These are phyloP conservation scores for Tricholaema leucomelas DNA, from an alignment of 2,113 vertebrate genomes.

Conservation along the genomic window DNA sequence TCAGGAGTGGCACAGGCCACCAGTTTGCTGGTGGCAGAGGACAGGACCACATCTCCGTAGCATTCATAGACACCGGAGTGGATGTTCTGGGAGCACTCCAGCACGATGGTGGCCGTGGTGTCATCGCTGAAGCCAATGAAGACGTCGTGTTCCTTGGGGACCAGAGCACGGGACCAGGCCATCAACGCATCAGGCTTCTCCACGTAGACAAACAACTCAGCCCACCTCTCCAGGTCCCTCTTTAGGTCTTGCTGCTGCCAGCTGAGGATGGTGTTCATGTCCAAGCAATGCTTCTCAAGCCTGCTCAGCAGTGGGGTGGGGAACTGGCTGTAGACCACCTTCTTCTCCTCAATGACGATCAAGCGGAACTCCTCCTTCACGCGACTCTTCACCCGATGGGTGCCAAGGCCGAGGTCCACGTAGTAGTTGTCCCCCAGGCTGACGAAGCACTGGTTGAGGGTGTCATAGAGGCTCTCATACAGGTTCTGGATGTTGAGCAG, in stretches of 20 bases:
- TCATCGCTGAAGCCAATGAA: conserved; percentile 89
- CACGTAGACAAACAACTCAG: neutral
- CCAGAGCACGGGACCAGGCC: accelerated
- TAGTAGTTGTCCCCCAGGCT: conserved; percentile 76
- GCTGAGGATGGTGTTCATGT: conserved; percentile 74
- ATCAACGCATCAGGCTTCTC: conserved; percentile 26
- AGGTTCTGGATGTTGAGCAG: conserved; percentile 83
- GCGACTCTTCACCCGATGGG: conserved; percentile 81
- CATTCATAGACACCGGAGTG: accelerated
- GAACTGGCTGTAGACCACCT: conserved; percentile 80
- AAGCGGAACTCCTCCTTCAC: conserved; percentile 77
- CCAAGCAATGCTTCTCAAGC: conserved; percentile 80
- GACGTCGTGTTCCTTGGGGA: conserved; percentile 59
- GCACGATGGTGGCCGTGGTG: conserved; percentile 80
- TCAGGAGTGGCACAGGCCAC: conserved; percentile 85
- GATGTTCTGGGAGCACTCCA: conserved; percentile 60
- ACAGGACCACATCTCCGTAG: conserved; percentile 22
- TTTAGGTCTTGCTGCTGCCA: conserved; percentile 66
- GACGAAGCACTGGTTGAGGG: conserved; percentile 81
- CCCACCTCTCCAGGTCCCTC: conserved; percentile 71
- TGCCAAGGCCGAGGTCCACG: conserved; percentile 81
- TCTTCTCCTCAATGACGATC: conserved; percentile 80
- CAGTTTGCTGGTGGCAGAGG: conserved; percentile 68
- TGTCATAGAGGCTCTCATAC: conserved; percentile 82
- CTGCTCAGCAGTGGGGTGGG: conserved; percentile 81